Evolutionary conservation across 2,113 vertebrate species (phyloP), one percentile per base, ranked within the genome.

Genomic region (Prionailurus bengalensis): DNA sequence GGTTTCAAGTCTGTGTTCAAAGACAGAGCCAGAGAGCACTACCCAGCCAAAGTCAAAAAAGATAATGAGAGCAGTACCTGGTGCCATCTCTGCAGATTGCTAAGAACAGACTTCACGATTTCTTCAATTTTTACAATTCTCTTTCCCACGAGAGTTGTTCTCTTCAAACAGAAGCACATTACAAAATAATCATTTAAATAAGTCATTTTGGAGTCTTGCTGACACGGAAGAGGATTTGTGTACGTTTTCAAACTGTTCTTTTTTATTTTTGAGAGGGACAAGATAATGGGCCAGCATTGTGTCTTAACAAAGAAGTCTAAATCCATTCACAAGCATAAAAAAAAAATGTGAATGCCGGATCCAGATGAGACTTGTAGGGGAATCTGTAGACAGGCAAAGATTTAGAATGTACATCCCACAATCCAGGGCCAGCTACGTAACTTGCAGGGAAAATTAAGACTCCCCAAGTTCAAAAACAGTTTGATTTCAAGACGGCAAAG

Each of bases 201-300:
- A 98, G 89, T 86, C 65, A 82, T 42, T 97, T 79, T 93, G 78
- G 78, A 93, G 48, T 86, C 79, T 96, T 95, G 86, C 84, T 95
- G 93, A 94, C 97, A 97, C 23, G 87, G 42, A 65, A 98, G 73
- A 98, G 53, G 78, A 79, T 89, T 95, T 95, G 88, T 97, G 48
- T 94, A 95, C 42, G n/a, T 94, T 96, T 98, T 97, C 92, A 96
- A 95, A 92, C 42, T 95, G 90, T 96, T 95, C 63, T 80, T 95
- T 95, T 95, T 90, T 82, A 88, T 95, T 96, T 97, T 68, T 94
- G 61, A 36, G 39, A 93, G 51, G 79, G 68, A 95, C 53, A 65
- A 96, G 51, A 81, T 94, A 97, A 94, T 93, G 48, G 83, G 14
- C 61, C 86, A 42, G 33, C 17, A 63, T 66, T 85, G 71, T 96